Evolutionary conservation across 2,888 invertebrate species (phyloP), one percentile per base, ranked within the genome.

Genomic region (Cheiracanthium punctorium): DNA sequence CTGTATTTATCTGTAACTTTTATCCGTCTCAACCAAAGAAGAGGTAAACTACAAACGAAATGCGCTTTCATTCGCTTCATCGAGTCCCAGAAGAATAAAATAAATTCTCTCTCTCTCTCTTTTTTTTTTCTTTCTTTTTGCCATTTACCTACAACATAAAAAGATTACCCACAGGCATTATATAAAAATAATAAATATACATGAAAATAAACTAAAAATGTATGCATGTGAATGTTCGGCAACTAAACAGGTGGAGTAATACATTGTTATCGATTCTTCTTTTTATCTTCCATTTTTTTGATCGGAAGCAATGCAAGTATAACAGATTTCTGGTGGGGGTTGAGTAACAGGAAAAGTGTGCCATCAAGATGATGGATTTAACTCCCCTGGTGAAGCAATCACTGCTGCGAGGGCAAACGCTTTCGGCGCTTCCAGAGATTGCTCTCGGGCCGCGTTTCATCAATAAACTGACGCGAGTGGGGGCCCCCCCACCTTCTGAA

Each of bases 311-410:
- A 24, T 5, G 17, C 24, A 58, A 58, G 24, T 58, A 24, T 58
- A 58, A 58, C 58, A 58, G 58, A 58, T 58, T 58, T 58, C 24
- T 58, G 20, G 20, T 2, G 4, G 58, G 58, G 24, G 58, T 58
- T 58, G 58, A 24, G 58, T 58, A 58, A 58, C 58, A 58, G 58
- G 58, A 24, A n/a, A 58, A 58, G 58, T 58, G 58, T 58, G 58
- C 58, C 58, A 58, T 24, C 58, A 20, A 48, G 5, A 58, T 58
- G 58, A 58, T 58, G 58, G 58, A 58, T 58, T 58, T 58, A 58
- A 58, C 58, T 58, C 58, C 12, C 24, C 24, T 24, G 20, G 58
- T 58, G 58, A 58, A 58, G 58, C 24, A 58, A 58, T 58, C 58
- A 58, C 24, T 24, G 48, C 12, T 2, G 24, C 8, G 24, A 17